phyloP scores from a whole-genome alignment of 1,140 invertebrate genomes.

The Saccostrea cuccullata region DNA sequence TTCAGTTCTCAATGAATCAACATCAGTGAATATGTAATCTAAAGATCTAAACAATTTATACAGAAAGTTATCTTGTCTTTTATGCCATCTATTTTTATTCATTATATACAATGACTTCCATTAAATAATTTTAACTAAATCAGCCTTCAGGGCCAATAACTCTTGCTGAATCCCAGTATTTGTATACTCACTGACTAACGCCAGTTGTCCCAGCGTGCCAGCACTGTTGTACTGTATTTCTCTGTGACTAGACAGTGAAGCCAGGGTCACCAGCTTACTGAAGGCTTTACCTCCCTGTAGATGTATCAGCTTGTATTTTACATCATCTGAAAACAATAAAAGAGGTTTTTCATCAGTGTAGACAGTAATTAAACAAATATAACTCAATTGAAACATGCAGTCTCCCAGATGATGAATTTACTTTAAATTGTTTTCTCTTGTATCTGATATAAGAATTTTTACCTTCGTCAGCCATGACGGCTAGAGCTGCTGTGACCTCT shows the following conservation, averaged over 20 bases:
- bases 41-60: no score
- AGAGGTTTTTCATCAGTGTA: no score
- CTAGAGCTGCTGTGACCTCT: conserved; percentile 70
- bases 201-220: conserved; percentile 69
- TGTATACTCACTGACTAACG: conserved; percentile 63
- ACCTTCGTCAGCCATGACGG: conserved; percentile 73
- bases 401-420: not conserved
- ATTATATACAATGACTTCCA: no score
- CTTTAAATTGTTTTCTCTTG: not conserved
- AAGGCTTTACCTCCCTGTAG: conserved; percentile 64
- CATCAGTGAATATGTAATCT: not conserved
- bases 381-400: no score
- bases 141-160: not conserved
- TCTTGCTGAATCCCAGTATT: not conserved
- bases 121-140: not conserved
- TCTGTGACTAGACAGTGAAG: conserved; percentile 61
- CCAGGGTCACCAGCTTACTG: conserved; percentile 65
- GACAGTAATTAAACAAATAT: no score
- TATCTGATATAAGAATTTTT: not conserved
- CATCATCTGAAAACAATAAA: conserved; percentile 63
- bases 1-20: not conserved
- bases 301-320: conserved; percentile 63
- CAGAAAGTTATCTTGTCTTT: no score
- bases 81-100: no score
- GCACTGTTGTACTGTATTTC: conserved; percentile 74